Evolutionary conservation across 2,888 invertebrate species (phyloP).

Genomic region (Tryphoninae sp.): DNA sequence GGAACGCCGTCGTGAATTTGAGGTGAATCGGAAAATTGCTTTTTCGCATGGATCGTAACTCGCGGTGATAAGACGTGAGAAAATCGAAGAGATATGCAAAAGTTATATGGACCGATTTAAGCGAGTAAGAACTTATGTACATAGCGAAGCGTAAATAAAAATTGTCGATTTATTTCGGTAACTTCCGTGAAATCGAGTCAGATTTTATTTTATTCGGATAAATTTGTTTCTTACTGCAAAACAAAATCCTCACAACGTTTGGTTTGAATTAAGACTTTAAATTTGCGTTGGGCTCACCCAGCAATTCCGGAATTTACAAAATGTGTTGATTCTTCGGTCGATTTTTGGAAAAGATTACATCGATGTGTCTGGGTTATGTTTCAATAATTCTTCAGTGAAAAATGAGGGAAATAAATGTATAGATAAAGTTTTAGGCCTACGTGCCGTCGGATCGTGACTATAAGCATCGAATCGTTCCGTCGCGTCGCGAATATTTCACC

Average conservation of each 20-base stretch:
- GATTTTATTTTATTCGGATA: neutral
- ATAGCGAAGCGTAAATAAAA: neutral
- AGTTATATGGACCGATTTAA: neutral
- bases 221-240: neutral
- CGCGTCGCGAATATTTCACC: constrained; percentile 67
- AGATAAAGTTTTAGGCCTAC: constrained; percentile 59
- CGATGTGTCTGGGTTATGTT: neutral
- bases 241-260: neutral
- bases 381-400: neutral
- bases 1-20: constrained; percentile 48
- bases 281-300: no score
- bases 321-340: neutral
- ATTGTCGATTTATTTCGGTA: neutral
- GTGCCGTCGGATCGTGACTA: constrained; percentile 76
- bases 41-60: constrained; percentile 53
- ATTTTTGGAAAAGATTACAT: neutral
- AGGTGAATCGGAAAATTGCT: constrained; percentile 71
- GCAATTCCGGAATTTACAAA: no score
- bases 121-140: neutral
- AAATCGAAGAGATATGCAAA: neutral
- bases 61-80: constrained; percentile 3
- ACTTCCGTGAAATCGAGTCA: neutral
- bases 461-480: constrained; percentile 71
- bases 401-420: neutral
- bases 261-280: neutral